Base-by-base conservation (phyloP, 2,888 invertebrate genomes). In the Periphyllus acericola region DNA sequence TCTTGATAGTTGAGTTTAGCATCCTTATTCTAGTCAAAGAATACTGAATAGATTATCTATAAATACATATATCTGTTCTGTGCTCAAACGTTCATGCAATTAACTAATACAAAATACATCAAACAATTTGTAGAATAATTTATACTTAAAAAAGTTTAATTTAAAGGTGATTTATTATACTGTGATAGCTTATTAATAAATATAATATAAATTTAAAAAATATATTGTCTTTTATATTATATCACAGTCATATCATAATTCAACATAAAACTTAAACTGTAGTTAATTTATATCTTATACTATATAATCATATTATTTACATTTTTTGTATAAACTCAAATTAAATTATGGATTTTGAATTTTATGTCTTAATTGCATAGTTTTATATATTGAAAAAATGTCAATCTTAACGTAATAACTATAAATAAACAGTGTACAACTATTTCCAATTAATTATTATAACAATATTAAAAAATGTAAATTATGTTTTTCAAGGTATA, bases 111-210 rank as follows among this genome's bases (percentile, higher is more conserved):
- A 68, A 14, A 83, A 72, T 32, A 29, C 21, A 46, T 71, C 34
- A n/a, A 79, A 71, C 34, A 79, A 36, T 74, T 60, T 74, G 72
- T 32, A 14, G 2, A 72, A 66, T 78, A 1, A 68, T 68, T 78
- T 68, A n/a, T 71, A 46, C 21, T 9, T 79, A 85, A 86, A 72
- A 80, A 52, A 66, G 14, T 40, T 68, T 34, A 68, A 34, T 66
- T 78, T 2, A 68, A 78, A 55, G 6, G 17, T 46, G 21, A 46
- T 46, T 84, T 68, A 68, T 21, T 76, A 5, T 79, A 34, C 80
- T 81, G 81, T 87, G 86, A 80, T 86, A 71, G 34, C 72, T 79
- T 55, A 71, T 72, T 85, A 71, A 66, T 34, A 6, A 66, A 74
- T n/a, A 25, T 9, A 66, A 52, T 55, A 78, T 34, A 78, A 75